Conservation (phyloP, 2,888 invertebrate species). For the Stenoptilia bipunctidactyla region DNA sequence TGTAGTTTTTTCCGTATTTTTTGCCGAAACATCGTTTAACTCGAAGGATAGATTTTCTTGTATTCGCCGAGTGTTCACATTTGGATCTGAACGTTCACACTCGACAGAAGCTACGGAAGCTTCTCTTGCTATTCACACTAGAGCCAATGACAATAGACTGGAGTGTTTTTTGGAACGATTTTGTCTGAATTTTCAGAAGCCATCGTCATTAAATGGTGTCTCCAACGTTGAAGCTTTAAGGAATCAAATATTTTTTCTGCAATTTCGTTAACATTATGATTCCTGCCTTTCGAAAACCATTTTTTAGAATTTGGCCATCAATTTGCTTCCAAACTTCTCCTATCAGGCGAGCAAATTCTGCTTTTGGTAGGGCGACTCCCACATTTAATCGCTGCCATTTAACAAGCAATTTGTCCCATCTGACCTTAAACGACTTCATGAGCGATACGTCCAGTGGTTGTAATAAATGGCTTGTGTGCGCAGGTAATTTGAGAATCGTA, state of each 20-base stretch:
- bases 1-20: too few species aligned
- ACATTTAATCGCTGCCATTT: slow-evolving; percentile 10
- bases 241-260: slow-evolving; percentile 10
- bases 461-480: slow-evolving; percentile 9
- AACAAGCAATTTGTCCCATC: slow-evolving; percentile 7
- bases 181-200: too few species aligned
- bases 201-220: background rate
- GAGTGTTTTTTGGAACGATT: slow-evolving; percentile 3
- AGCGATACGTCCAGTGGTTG: slow-evolving; percentile 8
- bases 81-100: too few species aligned
- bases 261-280: slow-evolving; percentile 15
- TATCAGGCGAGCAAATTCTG: slow-evolving; percentile 16
- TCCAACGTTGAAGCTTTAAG: slow-evolving; percentile 10
- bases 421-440: slow-evolving; percentile 7
- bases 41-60: too few species aligned
- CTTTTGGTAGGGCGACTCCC: slow-evolving; percentile 14
- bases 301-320: slow-evolving; percentile 11
- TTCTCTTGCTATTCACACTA: background rate
- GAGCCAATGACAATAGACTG: background rate
- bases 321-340: slow-evolving; percentile 17
- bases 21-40: too few species aligned
- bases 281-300: slow-evolving; percentile 20
- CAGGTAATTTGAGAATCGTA: slow-evolving; percentile 9
- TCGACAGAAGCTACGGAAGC: background rate
- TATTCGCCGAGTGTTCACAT: too few species aligned